Base-by-base conservation (phyloP, 2,113 vertebrate species). In the Nerophis ophidion region DNA sequence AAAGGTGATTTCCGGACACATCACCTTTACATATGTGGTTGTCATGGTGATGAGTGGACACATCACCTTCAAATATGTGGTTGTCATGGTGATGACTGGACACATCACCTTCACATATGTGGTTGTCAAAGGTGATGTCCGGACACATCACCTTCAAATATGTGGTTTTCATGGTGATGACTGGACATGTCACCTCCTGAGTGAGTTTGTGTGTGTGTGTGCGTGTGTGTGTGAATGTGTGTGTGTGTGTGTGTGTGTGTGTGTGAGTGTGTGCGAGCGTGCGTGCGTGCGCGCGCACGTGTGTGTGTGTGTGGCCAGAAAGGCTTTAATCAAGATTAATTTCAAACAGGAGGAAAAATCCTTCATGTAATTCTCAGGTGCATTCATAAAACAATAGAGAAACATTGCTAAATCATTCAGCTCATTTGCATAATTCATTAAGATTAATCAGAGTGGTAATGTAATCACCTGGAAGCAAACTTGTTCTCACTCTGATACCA, bases 381-480 rank as follows among this genome's bases (percentile, higher is more conserved):
- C 86, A 90, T 89, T 89, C 90, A 89, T 91, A 90, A 89, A 90
- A 89, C 86, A 90, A 90, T 90, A 84, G 79, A 83, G 83, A 89
- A 90, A 88, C 88, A 88, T 85, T 86, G 84, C 81, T 84, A 91
- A 88, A 89, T 89, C 82, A 86, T 88, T 86, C 84, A 90, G 90
- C 90, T 88, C 76, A 89, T 90, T 90, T 91, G 88, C 88, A 90
- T 89, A 90, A 90, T 90, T 90, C 88, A 90, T 90, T 88, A 88
- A 85, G 88, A 90, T 91, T 89, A 90, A 89, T 88, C 89, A 89
- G 86, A 84, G 70, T 63, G 72, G 77, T 74, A 86, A 72, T 77
- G 66, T 74, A 76, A 77, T 74, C 74, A 86, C 80, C 76, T 54
- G 71, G 75, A 84, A 89, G 86, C 78, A 60, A 60, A 5, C 60